Evolutionary conservation across 1,140 invertebrate species (phyloP), one percentile per base, ranked within the genome.

Genomic region (Hypsibius dujardini): DNA sequence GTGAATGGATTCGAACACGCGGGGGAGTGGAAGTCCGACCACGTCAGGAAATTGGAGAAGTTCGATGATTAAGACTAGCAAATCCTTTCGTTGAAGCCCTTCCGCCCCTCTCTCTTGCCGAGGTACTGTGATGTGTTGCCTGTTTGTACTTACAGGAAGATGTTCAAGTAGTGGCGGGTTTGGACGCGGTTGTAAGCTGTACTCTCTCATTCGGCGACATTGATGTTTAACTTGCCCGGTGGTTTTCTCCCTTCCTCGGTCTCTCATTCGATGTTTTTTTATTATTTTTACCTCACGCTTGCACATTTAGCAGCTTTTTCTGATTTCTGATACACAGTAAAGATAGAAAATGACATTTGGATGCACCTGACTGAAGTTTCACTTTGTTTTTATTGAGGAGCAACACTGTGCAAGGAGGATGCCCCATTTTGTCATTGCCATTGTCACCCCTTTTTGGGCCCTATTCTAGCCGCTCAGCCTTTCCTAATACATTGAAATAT

Each of bases 1-100:
- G 76, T 75, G 72, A 81, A 81, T 74, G 80, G 80, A 3, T 81
- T 81, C 75, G 80, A 81, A 72, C 78, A 78, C n/a, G 79, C 78
- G 2, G 70, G 70, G 1, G 71, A n/a, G 1, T 75, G 75, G 75
- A 47, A 74, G 70, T 75, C 75, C 1, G 74, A 73, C 7, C 50
- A 56, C 50, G 50, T 56, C 50, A 56, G 50, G n/a, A 12, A 56
- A 56, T 56, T 56, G 7, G n/a, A 56, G n/a, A n/a, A 7, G 7
- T 56, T 56, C 50, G 50, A 56, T 56, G n/a, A n/a, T 56, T n/a
- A n/a, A n/a, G 50, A n/a, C 7, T 12, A n/a, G n/a, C 50, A 56
- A 12, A 12, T 0, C n/a, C n/a, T 56, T 56, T 12, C n/a, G 7
- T n/a, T 12, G 50, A 56, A 56, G n/a, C 50, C 50, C n/a, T 56